Evolutionary conservation across 2,797 vertebrate species (phyloP), one percentile per base, ranked within the genome.

Genomic region (Hemitrygon akajei): DNA sequence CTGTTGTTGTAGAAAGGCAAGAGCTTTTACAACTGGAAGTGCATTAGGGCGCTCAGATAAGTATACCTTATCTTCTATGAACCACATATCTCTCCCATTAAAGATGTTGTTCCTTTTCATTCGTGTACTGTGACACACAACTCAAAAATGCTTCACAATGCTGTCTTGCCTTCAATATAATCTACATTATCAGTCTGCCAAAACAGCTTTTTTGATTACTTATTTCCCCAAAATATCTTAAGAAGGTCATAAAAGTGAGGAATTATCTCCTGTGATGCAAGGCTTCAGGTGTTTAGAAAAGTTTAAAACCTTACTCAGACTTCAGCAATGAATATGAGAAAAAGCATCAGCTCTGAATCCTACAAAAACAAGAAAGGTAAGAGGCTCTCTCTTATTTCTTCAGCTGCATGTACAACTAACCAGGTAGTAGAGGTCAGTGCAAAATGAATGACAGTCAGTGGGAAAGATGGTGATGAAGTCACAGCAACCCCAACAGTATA

Each of bases 401-500:
- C 47, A 56, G 71, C 91, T 76, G 91, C 91, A 56, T 4, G 47
- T 40, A 75, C 40, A 30, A 56, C 91, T 56, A 75, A 93, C 73
- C 91, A 93, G 71, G 91, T 75, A 18, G 40, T 75, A 71, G 91
- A 93, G 71, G 37, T 93, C 91, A 93, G 12, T 58, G 27, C 71
- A 75, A 27, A 58, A 47, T 93, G 91, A 93, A 93, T 93, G 37
- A 75, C 91, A 93, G 37, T 25, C 25, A 93, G 7, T 93, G 86
- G 60, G 63, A 89, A 63, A 89, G n/a, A 47, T 75, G 37, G 56
- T 34, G 73, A 69, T 75, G 40, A 25, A 56, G 34, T 27, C 89
- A 47, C 89, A 40, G 40, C 40, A 93, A 56, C 37, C 66, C 37
- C 2, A 37, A 66, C 60, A 34, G 60, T 37, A 66, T 37, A 84